A percentile compares a stretch with the other conserved stretches of the same genome.
These are phyloP conservation scores for Scaptomyza tumidula DNA, from an alignment of 2,888 invertebrate species.

Conservation along the genomic window DNA sequence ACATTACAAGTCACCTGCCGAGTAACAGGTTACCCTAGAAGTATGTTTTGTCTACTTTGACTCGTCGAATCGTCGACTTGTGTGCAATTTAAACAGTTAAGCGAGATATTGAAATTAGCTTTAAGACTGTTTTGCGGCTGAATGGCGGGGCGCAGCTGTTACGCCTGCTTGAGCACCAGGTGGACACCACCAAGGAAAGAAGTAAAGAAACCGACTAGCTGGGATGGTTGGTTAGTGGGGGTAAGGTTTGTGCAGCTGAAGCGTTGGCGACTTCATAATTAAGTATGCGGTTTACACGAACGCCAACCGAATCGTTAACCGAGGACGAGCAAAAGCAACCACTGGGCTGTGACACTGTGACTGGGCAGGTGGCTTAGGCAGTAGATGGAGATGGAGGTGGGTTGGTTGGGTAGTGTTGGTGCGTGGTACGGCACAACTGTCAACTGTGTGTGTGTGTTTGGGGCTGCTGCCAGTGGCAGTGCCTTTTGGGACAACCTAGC, in stretches of 20 bases:
- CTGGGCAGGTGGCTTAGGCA: slow-evolving; percentile 32
- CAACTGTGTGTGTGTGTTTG: slow-evolving; percentile 48
- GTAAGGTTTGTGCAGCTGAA: slow-evolving; percentile 13
- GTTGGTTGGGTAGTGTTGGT: slow-evolving; percentile 6
- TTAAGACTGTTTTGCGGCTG: slow-evolving; percentile 56
- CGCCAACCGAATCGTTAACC: slow-evolving; percentile 2
- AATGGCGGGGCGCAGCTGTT: slow-evolving; percentile 62
- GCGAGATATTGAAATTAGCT: slow-evolving; percentile 74
- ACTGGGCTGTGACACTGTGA: slow-evolving; percentile 54
- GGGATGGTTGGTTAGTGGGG: neutral
- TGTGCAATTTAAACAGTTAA: slow-evolving; percentile 16
- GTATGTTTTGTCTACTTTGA: no score
- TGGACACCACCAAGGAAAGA: slow-evolving; percentile 23
- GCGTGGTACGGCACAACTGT: slow-evolving; percentile 57
- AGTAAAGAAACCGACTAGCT: neutral
- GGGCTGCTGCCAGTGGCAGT: slow-evolving; percentile 71
- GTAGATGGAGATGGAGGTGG: neutral
- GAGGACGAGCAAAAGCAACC: slow-evolving; percentile 41
- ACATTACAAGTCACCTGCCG: no score
- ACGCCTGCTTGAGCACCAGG: slow-evolving; percentile 42
- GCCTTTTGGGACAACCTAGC: slow-evolving; percentile 81
- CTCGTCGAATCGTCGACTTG: no score
- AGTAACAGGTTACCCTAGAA: no score
- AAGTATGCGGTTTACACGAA: slow-evolving; percentile 76
- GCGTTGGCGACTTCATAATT: slow-evolving; percentile 72